Percentiles rank a stretch among this genome's conserved stretches.
These are phyloP conservation scores for Dryoscopus gambensis DNA, from an alignment of 2,113 vertebrate species.

Conservation along the genomic window DNA sequence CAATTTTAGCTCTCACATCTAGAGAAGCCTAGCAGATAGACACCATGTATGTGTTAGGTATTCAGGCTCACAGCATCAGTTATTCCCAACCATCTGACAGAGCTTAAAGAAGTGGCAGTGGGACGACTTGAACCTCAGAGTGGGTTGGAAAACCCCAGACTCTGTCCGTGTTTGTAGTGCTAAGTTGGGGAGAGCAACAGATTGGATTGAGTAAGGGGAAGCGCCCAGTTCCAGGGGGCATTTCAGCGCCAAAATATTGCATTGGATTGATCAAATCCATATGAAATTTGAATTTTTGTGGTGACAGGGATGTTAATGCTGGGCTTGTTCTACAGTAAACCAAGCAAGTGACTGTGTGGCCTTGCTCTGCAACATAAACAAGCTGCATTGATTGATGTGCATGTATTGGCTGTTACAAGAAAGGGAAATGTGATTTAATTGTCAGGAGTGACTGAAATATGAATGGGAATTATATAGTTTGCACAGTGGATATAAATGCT, in stretches of 20 bases:
- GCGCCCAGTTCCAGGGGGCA: background rate
- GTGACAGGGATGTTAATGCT: background rate
- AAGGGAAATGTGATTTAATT: background rate
- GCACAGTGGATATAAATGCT: background rate
- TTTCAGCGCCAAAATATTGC: background rate
- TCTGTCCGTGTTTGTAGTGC: background rate
- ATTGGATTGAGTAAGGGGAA: background rate
- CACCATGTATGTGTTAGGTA: accelerated
- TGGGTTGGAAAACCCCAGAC: background rate
- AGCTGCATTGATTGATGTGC: background rate
- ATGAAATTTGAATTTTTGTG: background rate
- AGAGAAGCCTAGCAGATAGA: background rate
- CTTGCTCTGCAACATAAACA: background rate
- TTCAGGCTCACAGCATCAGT: background rate
- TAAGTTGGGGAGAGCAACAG: background rate
- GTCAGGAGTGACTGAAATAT: background rate
- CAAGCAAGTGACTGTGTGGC: background rate
- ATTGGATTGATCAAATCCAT: background rate
- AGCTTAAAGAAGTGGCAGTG: background rate
- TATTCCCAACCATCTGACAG: background rate
- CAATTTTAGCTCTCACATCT: background rate
- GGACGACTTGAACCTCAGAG: background rate
- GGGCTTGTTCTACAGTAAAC: background rate
- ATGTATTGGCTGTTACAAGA: background rate
- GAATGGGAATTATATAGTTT: background rate